A percentile compares a stretch with the other conserved stretches of the same genome.
Conservation (phyloP, 2,797 vertebrate species). For the Paedocypris micromegethes region DNA sequence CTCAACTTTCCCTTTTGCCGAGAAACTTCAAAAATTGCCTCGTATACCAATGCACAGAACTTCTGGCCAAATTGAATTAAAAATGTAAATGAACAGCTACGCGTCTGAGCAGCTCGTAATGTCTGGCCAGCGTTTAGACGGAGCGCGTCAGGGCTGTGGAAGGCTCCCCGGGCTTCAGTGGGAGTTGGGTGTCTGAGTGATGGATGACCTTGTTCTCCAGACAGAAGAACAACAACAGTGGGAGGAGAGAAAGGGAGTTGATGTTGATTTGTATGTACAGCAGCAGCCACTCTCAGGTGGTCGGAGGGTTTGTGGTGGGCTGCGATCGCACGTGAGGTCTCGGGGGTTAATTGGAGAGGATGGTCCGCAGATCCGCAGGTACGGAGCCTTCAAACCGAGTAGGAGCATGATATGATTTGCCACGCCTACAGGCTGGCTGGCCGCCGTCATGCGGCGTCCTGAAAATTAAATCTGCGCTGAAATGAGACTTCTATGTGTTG, state of each 20-base stretch:
- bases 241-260: slow-evolving; percentile 30
- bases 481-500: slow-evolving; percentile 64
- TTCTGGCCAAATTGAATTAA: no score
- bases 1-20: no score
- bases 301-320: slow-evolving; percentile 15
- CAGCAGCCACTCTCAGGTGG: slow-evolving; percentile 20
- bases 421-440: slow-evolving; percentile 52
- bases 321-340: slow-evolving; percentile 45
- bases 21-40: no score
- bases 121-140: slow-evolving; percentile 14
- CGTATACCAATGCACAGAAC: no score
- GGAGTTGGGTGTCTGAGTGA: slow-evolving; percentile 36
- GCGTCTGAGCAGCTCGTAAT: not conserved
- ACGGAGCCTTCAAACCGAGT: slow-evolving; percentile 50
- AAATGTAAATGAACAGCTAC: no score
- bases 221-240: slow-evolving; percentile 36
- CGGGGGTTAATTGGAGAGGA: slow-evolving; percentile 64
- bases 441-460: slow-evolving; percentile 54
- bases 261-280: slow-evolving; percentile 48
- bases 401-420: slow-evolving; percentile 64
- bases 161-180: slow-evolving; percentile 17
- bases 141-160: not conserved
- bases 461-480: slow-evolving; percentile 65
- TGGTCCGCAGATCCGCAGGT: slow-evolving; percentile 51
- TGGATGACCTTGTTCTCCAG: slow-evolving; percentile 40